Evolutionary conservation across 2,113 vertebrate species (phyloP).

Genomic region (Hucho hucho): DNA sequence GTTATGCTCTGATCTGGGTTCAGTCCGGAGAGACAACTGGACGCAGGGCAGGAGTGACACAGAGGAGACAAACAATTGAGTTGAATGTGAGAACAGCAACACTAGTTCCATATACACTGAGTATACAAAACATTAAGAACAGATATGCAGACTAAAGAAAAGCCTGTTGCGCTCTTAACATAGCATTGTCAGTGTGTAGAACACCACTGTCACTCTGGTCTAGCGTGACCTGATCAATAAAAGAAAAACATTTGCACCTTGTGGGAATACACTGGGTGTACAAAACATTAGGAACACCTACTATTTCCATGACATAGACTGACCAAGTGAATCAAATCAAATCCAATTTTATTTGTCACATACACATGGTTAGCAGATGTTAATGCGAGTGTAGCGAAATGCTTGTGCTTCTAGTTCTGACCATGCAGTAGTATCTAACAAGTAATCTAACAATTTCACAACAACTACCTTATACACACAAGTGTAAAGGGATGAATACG

Average conservation of each 20-base stretch:
- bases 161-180: constrained; percentile 7
- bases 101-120: not conserved
- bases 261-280: constrained; percentile 37
- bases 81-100: not conserved
- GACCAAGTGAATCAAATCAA: too few species aligned
- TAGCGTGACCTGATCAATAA: not conserved
- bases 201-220: not conserved
- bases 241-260: constrained; percentile 18
- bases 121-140: too few species aligned
- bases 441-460: too few species aligned
- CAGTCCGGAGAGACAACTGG: not conserved
- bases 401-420: too few species aligned
- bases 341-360: too few species aligned
- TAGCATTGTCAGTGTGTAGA: constrained; percentile 6
- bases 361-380: too few species aligned
- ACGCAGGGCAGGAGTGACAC: not conserved
- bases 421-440: too few species aligned
- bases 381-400: too few species aligned
- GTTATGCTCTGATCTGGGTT: not conserved
- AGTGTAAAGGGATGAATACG: too few species aligned
- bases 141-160: constrained; percentile 39
- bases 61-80: not conserved
- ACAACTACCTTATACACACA: too few species aligned
- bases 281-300: too few species aligned
- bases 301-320: too few species aligned